Evolutionary conservation across 2,797 vertebrate genomes (phyloP), one percentile per base, ranked within the genome.

Genomic region (Oreonectes daqikongensis): DNA sequence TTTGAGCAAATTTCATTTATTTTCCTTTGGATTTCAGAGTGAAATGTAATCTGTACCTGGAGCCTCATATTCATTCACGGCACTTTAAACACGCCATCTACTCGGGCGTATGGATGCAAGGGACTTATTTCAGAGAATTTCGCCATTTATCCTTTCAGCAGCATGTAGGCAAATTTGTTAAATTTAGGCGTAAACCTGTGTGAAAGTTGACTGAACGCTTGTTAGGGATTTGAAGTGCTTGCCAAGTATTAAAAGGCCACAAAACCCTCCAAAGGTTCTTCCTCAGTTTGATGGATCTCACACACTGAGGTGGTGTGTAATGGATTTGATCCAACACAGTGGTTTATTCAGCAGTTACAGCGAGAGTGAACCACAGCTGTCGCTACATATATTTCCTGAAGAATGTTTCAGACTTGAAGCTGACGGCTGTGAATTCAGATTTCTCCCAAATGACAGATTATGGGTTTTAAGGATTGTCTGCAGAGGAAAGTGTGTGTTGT

Each of bases 351-450:
- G 76, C 84, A 84, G 88, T 76, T 69, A 57, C 57, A 89, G 86
- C 84, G 86, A 84, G 85, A 89, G 88, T 86, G 86, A 88, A 88
- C 87, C 85, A 80, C 92, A 94, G 92, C 93, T 94, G 92, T 86
- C 84, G 84, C 86, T 84, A 89, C 88, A 90, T 92, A 92, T 92
- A 91, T 93, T 91, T 91, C 73, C 89, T 82, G 71, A 91, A 89
- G 90, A 93, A 92, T 92, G 88, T 85, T 86, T 86, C 30, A 82
- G 87, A 84, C 86, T 83, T 84, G 84, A 79, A 84, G 84, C 66
- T 85, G 85, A 89, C 85, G 84, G 87, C 86, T 85, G 72, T 84
- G 87, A 90, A 88, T 87, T 82, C 59, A 83, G 86, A 89, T 87
- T 88, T 87, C 82, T 89, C 86, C 83, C 82, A 78, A 77, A 88